Evolutionary conservation across 2,888 invertebrate genomes (phyloP).

Genomic region (Corbicula japonica): DNA sequence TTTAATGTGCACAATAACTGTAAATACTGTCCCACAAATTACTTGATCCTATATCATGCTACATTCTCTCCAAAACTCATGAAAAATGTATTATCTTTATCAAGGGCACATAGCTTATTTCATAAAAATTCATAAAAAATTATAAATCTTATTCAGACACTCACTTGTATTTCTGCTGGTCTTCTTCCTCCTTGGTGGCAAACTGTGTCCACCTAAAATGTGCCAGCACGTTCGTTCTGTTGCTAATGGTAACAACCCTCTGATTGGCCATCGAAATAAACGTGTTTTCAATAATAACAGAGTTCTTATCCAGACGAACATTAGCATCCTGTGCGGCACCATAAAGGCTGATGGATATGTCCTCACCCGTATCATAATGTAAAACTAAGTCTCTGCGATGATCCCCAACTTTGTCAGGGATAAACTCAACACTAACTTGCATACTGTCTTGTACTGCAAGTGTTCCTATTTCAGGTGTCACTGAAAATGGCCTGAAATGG

Average conservation of each 20-base stretch:
- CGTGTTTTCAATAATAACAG: constrained; percentile 86
- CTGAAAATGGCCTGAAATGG: constrained; percentile 84
- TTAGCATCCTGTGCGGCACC: constrained; percentile 85
- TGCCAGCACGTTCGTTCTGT: constrained; percentile 85
- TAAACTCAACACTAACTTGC: constrained; percentile 85
- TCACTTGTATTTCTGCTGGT: constrained; percentile 83
- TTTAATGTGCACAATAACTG: too few relatives aligned
- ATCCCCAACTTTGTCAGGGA: constrained; percentile 83
- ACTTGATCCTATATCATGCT: too few relatives aligned
- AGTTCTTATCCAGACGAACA: constrained; percentile 85
- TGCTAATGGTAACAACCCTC: constrained; percentile 84
- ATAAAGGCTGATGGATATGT: constrained; percentile 83
- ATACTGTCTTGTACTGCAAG: constrained; percentile 84
- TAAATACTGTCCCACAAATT: too few relatives aligned
- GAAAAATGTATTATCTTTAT: too few relatives aligned
- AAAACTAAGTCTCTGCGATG: constrained; percentile 81
- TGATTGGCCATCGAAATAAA: constrained; percentile 86
- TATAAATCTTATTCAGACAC: too few relatives aligned
- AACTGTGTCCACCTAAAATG: constrained; percentile 86
- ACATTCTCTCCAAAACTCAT: too few relatives aligned
- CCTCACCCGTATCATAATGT: constrained; percentile 86
- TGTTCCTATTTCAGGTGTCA: constrained; percentile 84
- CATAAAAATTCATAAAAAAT: too few relatives aligned
- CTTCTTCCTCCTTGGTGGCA: constrained; percentile 85
- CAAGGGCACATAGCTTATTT: too few relatives aligned